These are phyloP conservation scores for Galerucella nymphaeae DNA, from an alignment of 2,888 invertebrate species.

Conservation along the genomic window DNA sequence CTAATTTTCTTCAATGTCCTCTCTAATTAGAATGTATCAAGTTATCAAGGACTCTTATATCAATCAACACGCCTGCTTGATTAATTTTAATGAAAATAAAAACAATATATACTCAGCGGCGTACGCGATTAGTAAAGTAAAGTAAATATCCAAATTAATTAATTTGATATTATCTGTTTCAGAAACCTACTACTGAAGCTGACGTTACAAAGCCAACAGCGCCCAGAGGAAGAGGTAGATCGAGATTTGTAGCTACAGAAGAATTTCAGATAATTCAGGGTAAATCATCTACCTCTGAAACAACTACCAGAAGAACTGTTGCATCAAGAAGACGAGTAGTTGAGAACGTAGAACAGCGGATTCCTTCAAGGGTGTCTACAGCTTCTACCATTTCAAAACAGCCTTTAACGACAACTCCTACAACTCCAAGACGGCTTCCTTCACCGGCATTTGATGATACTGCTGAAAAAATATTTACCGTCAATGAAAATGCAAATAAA, in stretches of 20 bases:
- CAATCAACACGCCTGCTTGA: background rate
- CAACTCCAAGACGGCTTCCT: background rate
- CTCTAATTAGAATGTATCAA: slow-evolving; percentile 2
- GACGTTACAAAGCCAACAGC: slow-evolving; percentile 51
- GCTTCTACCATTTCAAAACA: background rate
- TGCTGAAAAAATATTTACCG: slow-evolving; percentile 23
- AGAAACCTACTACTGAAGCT: slow-evolving; percentile 49
- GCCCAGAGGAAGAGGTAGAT: slow-evolving; percentile 57
- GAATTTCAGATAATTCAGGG: slow-evolving; percentile 53
- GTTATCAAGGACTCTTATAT: background rate
- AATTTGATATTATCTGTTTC: slow-evolving; percentile 46
- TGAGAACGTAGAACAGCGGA: slow-evolving; percentile 44
- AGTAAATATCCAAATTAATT: too few relatives aligned
- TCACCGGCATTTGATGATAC: slow-evolving; percentile 20
- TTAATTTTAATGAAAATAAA: background rate
- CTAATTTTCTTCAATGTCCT: slow-evolving; percentile 3
- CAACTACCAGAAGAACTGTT: slow-evolving; percentile 43
- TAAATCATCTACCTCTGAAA: slow-evolving; percentile 32
- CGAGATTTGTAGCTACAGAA: slow-evolving; percentile 57
- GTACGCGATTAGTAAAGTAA: too few relatives aligned
- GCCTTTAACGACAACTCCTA: background rate
- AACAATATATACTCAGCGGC: background rate
- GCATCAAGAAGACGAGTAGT: slow-evolving; percentile 50
- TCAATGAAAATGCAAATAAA: slow-evolving; percentile 18
- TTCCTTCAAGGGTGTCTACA: slow-evolving; percentile 33